A percentile compares a stretch with the other conserved stretches of the same genome.
Evolutionary conservation across 2,888 invertebrate genomes (phyloP).

Genomic region (Cheiracanthium punctorium): DNA sequence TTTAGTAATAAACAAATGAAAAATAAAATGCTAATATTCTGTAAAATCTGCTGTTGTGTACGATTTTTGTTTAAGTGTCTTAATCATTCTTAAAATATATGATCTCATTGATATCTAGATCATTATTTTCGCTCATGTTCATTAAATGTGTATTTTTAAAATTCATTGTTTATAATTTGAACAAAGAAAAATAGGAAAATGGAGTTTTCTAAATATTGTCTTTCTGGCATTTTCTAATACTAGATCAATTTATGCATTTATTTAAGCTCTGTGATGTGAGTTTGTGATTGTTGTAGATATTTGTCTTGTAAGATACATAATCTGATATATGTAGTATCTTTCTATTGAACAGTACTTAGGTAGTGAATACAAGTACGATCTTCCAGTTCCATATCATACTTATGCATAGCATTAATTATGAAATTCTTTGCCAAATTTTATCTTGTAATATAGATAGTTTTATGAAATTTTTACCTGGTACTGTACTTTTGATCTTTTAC

Average conservation of each 20-base stretch:
- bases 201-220: no score
- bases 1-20: no score
- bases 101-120: no score
- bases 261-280: background rate
- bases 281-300: background rate
- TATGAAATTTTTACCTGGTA: background rate
- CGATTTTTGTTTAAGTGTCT: no score
- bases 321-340: background rate
- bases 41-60: no score
- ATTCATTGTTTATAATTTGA: no score
- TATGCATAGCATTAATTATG: background rate
- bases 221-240: no score
- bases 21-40: no score
- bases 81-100: no score
- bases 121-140: no score
- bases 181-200: no score
- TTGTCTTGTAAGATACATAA: background rate
- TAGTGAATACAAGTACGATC: background rate
- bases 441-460: background rate
- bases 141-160: no score
- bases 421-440: slow-evolving; percentile 5
- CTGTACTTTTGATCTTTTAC: background rate
- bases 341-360: background rate
- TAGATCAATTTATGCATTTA: slow-evolving; percentile 5
- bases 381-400: background rate